A percentile compares a stretch with the other conserved stretches of the same genome.
Conservation (phyloP, 2,113 vertebrate species). For the Percina caprodes region DNA sequence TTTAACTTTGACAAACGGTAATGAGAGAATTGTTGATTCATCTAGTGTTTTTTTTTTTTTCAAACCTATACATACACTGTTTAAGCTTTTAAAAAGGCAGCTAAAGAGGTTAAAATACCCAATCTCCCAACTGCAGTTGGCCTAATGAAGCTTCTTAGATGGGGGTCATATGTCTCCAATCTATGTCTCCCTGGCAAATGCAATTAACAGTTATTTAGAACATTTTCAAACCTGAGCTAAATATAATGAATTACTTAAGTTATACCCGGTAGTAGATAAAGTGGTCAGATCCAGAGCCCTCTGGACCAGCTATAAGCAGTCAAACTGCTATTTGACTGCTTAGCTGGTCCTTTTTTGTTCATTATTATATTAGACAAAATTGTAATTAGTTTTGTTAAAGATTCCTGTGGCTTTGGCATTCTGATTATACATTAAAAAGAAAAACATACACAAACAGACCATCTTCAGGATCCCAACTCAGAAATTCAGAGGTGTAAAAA, state of each 20-base stretch:
- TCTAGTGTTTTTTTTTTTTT: neutral
- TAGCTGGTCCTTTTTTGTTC: neutral
- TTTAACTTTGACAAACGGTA: neutral
- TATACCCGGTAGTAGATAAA: neutral
- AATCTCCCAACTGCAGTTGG: too few relatives aligned
- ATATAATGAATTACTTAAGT: neutral
- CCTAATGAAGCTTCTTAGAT: neutral
- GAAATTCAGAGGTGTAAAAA: neutral
- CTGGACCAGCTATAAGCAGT: neutral
- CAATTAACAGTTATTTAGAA: neutral
- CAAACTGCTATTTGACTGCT: neutral
- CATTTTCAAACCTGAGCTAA: neutral
- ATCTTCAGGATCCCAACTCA: neutral
- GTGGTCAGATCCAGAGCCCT: neutral
- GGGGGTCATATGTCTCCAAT: neutral
- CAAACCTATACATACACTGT: neutral
- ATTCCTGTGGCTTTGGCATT: too few relatives aligned
- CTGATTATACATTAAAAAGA: neutral
- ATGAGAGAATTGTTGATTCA: neutral
- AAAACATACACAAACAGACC: neutral
- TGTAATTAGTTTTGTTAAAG: too few relatives aligned
- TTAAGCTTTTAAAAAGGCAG: neutral
- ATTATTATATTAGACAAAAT: too few relatives aligned
- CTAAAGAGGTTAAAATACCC: too few relatives aligned
- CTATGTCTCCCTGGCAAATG: too few relatives aligned